Conservation (phyloP, 2,113 vertebrate genomes). For the Turnix velox region DNA sequence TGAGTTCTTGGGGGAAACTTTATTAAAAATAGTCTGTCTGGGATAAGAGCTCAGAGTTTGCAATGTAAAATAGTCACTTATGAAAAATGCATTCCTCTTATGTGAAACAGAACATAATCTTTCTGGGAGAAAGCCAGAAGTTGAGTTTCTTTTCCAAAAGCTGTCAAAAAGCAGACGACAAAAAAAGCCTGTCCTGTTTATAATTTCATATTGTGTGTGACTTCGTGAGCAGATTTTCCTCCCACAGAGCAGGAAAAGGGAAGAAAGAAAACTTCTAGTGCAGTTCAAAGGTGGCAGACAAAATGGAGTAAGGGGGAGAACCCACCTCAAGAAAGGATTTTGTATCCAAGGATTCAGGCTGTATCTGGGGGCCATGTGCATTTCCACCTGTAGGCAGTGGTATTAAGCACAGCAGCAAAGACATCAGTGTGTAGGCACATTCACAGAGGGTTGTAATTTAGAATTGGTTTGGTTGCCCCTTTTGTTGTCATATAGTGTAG, state of each 20-base stretch:
- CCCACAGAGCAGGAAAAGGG: neutral
- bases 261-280: neutral
- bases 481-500: neutral
- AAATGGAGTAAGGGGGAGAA: neutral
- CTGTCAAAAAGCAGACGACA: conserved; percentile 19
- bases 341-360: neutral
- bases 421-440: rapidly evolving
- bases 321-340: neutral
- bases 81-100: conserved; percentile 26
- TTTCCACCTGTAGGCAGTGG: neutral
- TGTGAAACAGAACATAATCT: neutral
- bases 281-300: neutral
- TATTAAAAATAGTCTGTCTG: conserved; percentile 37
- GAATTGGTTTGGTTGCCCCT: neutral
- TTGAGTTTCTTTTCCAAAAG: conserved; percentile 13
- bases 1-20: neutral
- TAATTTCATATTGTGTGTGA: neutral
- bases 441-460: rapidly evolving
- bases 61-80: conserved; percentile 49
- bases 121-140: neutral
- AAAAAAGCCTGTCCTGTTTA: neutral
- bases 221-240: neutral
- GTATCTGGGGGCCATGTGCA: rapidly evolving
- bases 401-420: rapidly evolving
- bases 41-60: neutral